Conservation (phyloP, 2,888 invertebrate species). For the Cerastis rubricosa region DNA sequence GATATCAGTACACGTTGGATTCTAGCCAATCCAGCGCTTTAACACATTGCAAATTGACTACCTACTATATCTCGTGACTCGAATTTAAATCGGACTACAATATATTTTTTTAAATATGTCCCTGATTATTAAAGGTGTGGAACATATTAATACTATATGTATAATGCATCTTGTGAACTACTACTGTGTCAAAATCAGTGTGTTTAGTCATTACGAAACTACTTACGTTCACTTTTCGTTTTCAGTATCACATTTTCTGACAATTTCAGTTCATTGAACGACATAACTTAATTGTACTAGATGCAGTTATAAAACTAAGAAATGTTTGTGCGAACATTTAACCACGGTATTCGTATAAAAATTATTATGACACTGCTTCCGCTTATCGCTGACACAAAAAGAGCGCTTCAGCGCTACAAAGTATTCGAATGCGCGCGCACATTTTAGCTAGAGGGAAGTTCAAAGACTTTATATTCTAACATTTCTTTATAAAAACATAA, state of each 20-base stretch:
- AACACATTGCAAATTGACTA: neutral
- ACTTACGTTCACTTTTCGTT: neutral
- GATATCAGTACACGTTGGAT: constrained; percentile 48
- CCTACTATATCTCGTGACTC: neutral
- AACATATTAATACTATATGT: too few species aligned
- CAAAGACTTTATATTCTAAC: constrained; percentile 32
- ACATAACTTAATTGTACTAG: neutral
- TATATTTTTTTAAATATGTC: too few species aligned
- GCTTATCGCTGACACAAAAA: neutral
- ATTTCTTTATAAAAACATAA: neutral
- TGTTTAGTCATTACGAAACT: too few species aligned
- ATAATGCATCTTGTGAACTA: neutral
- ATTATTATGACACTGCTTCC: neutral
- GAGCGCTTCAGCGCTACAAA: constrained; percentile 61
- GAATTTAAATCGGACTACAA: neutral
- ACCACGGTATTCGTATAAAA: neutral
- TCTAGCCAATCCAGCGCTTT: constrained; percentile 72
- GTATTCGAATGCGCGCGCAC: constrained; percentile 62
- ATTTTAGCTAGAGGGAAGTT: constrained; percentile 46
- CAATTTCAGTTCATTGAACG: neutral
- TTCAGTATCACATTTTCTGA: neutral
- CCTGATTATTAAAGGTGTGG: neutral
- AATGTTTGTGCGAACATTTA: neutral
- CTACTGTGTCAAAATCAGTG: neutral
- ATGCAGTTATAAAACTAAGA: neutral